phyloP scores from a whole-genome alignment of 2,113 vertebrate genomes.

The Piprites chloris region DNA sequence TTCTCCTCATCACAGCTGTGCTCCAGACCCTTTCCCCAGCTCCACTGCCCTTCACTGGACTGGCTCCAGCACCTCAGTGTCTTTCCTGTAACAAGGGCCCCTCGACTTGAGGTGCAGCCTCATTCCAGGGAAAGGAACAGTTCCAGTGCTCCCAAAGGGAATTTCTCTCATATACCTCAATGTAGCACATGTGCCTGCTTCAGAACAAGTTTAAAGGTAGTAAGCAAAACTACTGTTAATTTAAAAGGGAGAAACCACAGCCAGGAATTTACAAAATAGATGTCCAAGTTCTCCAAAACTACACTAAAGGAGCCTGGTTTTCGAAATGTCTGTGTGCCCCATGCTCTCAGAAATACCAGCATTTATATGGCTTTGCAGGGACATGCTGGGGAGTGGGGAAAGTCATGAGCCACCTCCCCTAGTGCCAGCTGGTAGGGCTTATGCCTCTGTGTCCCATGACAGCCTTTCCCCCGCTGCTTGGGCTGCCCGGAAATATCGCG shows the following conservation, averaged over 20 bases:
- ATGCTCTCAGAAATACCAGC: neutral
- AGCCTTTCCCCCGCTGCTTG: neutral
- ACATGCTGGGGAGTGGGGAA: neutral
- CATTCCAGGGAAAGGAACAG: neutral
- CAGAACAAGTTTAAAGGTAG: neutral
- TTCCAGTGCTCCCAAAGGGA: neutral
- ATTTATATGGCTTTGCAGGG: neutral
- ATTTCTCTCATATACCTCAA: neutral
- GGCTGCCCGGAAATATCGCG: neutral
- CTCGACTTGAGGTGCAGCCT: fast-evolving
- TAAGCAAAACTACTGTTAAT: neutral
- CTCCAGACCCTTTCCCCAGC: neutral
- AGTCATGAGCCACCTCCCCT: neutral
- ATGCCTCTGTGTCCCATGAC: neutral
- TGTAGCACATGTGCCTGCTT: neutral
- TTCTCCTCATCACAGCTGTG: neutral
- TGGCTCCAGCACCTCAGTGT: neutral
- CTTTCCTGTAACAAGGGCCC: neutral
- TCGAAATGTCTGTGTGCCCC: neutral
- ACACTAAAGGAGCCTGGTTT: neutral
- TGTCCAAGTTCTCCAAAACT: neutral
- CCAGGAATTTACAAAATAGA: neutral
- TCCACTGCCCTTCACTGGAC: neutral
- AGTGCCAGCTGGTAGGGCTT: neutral
- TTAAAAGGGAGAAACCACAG: neutral